These are phyloP conservation scores for Timema podura DNA, from an alignment of 2,888 invertebrate genomes.

Conservation along the genomic window DNA sequence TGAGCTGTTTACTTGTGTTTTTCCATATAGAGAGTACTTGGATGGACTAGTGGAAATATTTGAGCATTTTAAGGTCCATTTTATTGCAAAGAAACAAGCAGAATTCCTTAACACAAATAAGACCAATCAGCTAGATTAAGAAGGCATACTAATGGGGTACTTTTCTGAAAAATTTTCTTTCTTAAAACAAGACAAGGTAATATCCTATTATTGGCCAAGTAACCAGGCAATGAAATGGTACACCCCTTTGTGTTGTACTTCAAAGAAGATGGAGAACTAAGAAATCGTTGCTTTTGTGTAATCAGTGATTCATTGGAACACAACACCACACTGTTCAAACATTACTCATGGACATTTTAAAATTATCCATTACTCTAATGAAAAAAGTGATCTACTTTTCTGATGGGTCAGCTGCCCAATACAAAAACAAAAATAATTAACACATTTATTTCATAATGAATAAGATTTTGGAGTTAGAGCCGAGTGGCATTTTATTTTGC, in stretches of 20 bases:
- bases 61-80: slow-evolving; percentile 6
- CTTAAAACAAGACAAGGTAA: background rate
- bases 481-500: slow-evolving; percentile 13
- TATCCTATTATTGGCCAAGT: background rate
- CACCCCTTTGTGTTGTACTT: slow-evolving; percentile 1
- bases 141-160: background rate
- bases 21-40: slow-evolving; percentile 10
- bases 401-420: slow-evolving; percentile 3
- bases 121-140: slow-evolving; percentile 4
- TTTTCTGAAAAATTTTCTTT: slow-evolving; percentile 2
- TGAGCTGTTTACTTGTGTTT: slow-evolving; percentile 8
- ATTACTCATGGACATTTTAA: too few relatives aligned
- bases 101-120: background rate
- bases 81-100: slow-evolving; percentile 2
- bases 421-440: slow-evolving; percentile 10
- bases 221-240: too few relatives aligned
- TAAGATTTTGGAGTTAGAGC: slow-evolving; percentile 8
- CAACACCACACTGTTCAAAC: slow-evolving; percentile 9
- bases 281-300: slow-evolving; percentile 6
- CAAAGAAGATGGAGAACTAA: slow-evolving; percentile 11
- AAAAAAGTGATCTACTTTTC: slow-evolving; percentile 10
- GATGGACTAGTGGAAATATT: background rate
- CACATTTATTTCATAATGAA: slow-evolving; percentile 5
- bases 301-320: slow-evolving; percentile 12
- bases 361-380: background rate